These are phyloP conservation scores for Plestiodon gilberti DNA, from an alignment of 2,113 vertebrate species.

Conservation along the genomic window DNA sequence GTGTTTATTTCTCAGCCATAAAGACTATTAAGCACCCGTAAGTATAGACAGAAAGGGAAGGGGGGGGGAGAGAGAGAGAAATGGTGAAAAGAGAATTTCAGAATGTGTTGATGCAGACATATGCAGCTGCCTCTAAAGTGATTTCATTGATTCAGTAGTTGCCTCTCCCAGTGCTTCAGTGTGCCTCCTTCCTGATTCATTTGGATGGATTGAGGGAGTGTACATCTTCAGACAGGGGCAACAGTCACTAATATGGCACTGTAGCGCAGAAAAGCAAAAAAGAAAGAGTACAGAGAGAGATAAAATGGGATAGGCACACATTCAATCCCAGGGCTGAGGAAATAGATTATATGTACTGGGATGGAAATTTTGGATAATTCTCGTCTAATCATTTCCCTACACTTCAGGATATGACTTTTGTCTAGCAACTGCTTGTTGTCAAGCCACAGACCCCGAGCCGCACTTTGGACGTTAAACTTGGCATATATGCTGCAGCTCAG, in stretches of 20 bases:
- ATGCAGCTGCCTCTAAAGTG: not conserved
- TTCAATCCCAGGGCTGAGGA: slow-evolving; percentile 31
- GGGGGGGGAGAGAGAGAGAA: not conserved
- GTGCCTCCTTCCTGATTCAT: not conserved
- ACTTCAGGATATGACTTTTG: slow-evolving; percentile 58
- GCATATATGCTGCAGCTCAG: slow-evolving; percentile 37
- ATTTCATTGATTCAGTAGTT: not conserved
- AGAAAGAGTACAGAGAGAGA: slow-evolving; percentile 21
- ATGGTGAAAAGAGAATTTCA: slow-evolving; percentile 4
- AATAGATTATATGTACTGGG: not conserved
- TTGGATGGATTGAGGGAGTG: not conserved
- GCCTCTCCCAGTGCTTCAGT: not conserved
- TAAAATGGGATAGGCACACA: slow-evolving; percentile 10
- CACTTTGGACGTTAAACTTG: slow-evolving; percentile 56
- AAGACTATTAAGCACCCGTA: slow-evolving; percentile 4
- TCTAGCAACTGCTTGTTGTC: slow-evolving; percentile 47
- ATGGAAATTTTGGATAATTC: slow-evolving; percentile 54
- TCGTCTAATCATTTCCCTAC: slow-evolving; percentile 51
- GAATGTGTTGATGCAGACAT: slow-evolving; percentile 8
- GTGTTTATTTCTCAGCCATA: slow-evolving; percentile 1
- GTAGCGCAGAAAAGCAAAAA: slow-evolving; percentile 27
- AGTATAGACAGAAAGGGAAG: not conserved
- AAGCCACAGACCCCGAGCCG: slow-evolving; percentile 10
- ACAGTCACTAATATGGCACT: not conserved
- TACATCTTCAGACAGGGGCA: not conserved